Base-by-base conservation (phyloP, 2,113 vertebrate genomes). In the Ceyx margarethae region DNA sequence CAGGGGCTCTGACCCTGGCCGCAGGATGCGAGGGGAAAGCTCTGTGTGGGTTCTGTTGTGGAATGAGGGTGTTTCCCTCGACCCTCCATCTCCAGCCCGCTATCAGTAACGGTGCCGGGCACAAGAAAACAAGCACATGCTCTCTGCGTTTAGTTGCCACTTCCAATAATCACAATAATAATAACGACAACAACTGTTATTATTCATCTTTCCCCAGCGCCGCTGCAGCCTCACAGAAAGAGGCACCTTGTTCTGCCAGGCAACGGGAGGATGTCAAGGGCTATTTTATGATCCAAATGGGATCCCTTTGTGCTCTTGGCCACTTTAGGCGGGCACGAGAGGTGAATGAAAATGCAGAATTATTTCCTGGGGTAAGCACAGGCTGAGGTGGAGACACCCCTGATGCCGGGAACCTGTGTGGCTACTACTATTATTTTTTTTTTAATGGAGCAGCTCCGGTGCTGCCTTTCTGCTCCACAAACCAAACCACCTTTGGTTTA, bases 191-290 rank as follows among this genome's bases (percentile, higher is more conserved):
- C 16, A 26, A n/a, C 58, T 46, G 0, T 1, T 40, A 21, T 4
- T 64, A 43, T 5, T 68, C 22, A 1, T 25, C 0, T 33, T 60
- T 16, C 7, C 22, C 58, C 28, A 3, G 20, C 1, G 18, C n/a
- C 21, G 61, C 50, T 12, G 25, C 73, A 18, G 45, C 42, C 43
- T 9, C 6, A 5, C 33, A 13, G 61, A 64, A 25, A 7, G 26
- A 1, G 2, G 37, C 8, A 7, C 50, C 12, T 8, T 1, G 11
- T 9, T 37, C 81, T 78, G 60, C 60, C 29, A 20, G 77, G 33
- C 50, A 11, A 2, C 0, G 0, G 72, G 40, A 31, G 0, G 5
- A 6, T 2, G 67, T 10, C 4, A 0, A n/a, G 65, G 26, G 11
- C 7, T 8, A 21, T 61, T 48, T 31, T 26, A 0, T 5, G 23